A percentile compares a stretch with the other conserved stretches of the same genome.
phyloP scores from a whole-genome alignment of 2,888 invertebrate genomes.

The Sialis lutaria region DNA sequence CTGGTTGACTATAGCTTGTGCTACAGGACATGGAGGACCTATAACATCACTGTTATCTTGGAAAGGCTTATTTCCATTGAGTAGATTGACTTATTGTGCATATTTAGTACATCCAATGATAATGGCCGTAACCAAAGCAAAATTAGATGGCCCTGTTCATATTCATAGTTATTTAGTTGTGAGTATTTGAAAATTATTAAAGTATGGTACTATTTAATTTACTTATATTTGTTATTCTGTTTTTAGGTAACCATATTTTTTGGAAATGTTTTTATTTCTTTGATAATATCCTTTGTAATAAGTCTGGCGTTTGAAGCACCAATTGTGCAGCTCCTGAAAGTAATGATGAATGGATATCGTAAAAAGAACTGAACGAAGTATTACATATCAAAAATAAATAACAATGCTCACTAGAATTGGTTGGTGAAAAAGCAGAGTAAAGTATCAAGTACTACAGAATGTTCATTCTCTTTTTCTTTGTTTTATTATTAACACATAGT shows the following conservation, averaged over 20 bases:
- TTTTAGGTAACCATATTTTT: slow-evolving; percentile 45
- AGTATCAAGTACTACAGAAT: too few relatives aligned
- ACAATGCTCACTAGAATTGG: too few relatives aligned
- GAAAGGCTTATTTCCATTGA: slow-evolving; percentile 70
- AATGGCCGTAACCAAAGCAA: slow-evolving; percentile 60
- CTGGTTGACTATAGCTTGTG: slow-evolving; percentile 67
- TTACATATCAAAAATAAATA: too few relatives aligned
- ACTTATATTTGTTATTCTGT: not conserved
- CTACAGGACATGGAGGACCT: slow-evolving; percentile 56
- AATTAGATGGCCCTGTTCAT: slow-evolving; percentile 65
- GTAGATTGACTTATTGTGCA: slow-evolving; percentile 84
- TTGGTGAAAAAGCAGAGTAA: too few relatives aligned
- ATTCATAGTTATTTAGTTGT: slow-evolving; percentile 60
- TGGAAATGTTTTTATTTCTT: slow-evolving; percentile 64
- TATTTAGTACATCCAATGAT: slow-evolving; percentile 78
- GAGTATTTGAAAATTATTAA: slow-evolving; percentile 24
- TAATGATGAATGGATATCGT: too few relatives aligned
- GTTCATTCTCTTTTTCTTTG: too few relatives aligned
- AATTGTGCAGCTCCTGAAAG: slow-evolving; percentile 44
- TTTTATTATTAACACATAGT: too few relatives aligned
- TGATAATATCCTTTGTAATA: slow-evolving; percentile 54
- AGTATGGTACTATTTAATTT: slow-evolving; percentile 11
- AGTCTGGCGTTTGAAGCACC: slow-evolving; percentile 72
- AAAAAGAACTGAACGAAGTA: too few relatives aligned
- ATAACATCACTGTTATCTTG: slow-evolving; percentile 69